Conservation (phyloP, 2,797 vertebrate species). For the Sebastes aleutianus region DNA sequence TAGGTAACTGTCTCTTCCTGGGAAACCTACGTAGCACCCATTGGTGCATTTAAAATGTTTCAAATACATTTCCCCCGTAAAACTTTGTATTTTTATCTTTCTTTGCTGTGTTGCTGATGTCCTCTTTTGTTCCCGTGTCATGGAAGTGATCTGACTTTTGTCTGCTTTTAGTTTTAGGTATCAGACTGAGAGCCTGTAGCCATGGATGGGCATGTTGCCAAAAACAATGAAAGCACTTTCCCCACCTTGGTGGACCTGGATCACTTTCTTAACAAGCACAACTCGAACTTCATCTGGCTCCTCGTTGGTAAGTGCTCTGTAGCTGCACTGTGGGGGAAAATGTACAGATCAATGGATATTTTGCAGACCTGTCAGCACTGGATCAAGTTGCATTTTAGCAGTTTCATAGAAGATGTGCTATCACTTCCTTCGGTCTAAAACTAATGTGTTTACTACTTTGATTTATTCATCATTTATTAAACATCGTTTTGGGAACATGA, state of each 20-base stretch:
- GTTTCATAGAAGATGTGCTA: not conserved
- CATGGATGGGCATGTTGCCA: conserved; percentile 88
- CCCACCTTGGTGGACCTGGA: conserved; percentile 90
- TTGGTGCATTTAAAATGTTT: not conserved
- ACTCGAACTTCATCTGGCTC: conserved; percentile 98
- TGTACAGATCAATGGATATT: not conserved
- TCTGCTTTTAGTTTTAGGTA: conserved; percentile 54
- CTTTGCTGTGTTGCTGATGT: not conserved
- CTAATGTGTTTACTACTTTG: not conserved
- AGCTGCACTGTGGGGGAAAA: not conserved
- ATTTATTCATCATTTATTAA: not conserved
- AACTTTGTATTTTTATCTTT: not conserved
- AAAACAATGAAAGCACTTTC: conserved; percentile 91
- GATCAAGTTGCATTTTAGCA: not conserved
- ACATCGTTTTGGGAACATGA: not conserved
- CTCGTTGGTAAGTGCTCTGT: conserved; percentile 90
- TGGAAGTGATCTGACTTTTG: not conserved
- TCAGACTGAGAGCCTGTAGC: conserved; percentile 69
- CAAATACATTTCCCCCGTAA: not conserved
- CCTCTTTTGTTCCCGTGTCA: not conserved
- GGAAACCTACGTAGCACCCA: not conserved
- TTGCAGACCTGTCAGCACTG: not conserved
- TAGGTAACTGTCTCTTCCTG: not conserved
- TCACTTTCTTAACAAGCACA: conserved; percentile 90
- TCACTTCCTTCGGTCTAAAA: not conserved